These are phyloP conservation scores for Cerastis rubricosa DNA, from an alignment of 2,888 invertebrate species.

Conservation along the genomic window DNA sequence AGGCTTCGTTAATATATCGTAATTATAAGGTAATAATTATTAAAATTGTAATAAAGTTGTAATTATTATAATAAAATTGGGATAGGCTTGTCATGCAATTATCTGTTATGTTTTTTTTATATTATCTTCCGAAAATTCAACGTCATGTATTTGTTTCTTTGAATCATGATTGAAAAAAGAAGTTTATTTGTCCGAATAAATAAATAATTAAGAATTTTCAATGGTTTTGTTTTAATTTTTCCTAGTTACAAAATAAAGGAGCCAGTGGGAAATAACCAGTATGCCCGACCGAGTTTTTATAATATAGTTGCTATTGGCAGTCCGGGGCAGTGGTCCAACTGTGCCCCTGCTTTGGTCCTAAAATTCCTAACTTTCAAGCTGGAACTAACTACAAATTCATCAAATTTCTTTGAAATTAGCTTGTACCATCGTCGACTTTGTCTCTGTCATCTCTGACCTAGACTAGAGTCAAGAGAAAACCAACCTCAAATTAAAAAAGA, in stretches of 20 bases:
- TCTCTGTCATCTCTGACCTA: no score
- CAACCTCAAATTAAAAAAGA: no score
- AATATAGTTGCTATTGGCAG: no score
- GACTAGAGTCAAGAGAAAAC: no score
- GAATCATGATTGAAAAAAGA: slow-evolving; percentile 80
- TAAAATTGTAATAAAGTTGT: slow-evolving; percentile 88
- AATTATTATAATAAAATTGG: slow-evolving; percentile 81
- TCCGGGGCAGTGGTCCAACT: no score
- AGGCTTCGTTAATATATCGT: slow-evolving; percentile 74
- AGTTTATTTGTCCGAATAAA: slow-evolving; percentile 88
- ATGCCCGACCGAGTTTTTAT: background rate
- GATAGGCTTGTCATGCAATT: slow-evolving; percentile 86
- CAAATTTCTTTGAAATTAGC: no score
- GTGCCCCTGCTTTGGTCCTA: no score
- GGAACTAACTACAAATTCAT: no score
- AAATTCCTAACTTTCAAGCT: no score
- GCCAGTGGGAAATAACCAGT: background rate
- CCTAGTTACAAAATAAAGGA: background rate
- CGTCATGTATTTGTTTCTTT: slow-evolving; percentile 77
- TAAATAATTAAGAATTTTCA: slow-evolving; percentile 89
- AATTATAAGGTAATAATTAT: slow-evolving; percentile 74
- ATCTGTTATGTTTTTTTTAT: slow-evolving; percentile 84
- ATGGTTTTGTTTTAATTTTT: slow-evolving; percentile 76
- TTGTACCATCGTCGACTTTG: no score
- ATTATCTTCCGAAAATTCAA: slow-evolving; percentile 75